These are phyloP conservation scores for Portunus trituberculatus DNA, from an alignment of 1,140 invertebrate genomes.

Conservation along the genomic window DNA sequence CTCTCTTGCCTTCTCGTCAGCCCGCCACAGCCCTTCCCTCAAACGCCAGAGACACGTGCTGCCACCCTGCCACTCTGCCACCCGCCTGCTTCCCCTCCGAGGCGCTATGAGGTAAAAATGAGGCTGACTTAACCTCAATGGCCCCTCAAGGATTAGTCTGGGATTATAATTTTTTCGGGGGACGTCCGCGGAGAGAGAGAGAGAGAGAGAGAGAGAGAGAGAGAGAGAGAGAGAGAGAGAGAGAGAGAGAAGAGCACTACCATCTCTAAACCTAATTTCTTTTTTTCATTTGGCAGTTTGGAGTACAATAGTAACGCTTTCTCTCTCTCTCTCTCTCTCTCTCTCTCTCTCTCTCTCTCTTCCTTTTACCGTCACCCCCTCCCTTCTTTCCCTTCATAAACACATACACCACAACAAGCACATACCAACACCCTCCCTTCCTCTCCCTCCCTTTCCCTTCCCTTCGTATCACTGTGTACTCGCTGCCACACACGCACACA, in stretches of 20 bases:
- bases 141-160: background rate
- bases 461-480: background rate
- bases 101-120: background rate
- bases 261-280: too few relatives aligned
- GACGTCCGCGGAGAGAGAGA: background rate
- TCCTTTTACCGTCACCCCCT: background rate
- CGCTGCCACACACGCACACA: too few relatives aligned
- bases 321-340: conserved; percentile 42
- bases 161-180: background rate
- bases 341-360: conserved; percentile 49
- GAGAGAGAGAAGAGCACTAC: conserved; percentile 7
- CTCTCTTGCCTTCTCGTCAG: too few relatives aligned
- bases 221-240: conserved; percentile 43
- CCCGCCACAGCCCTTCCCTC: background rate
- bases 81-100: background rate
- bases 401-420: too few relatives aligned
- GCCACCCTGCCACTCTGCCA: background rate
- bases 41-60: too few relatives aligned
- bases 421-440: background rate
- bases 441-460: background rate
- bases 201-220: conserved; percentile 7
- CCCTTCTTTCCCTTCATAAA: background rate
- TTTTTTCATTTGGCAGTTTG: too few relatives aligned
- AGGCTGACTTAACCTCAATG: background rate
- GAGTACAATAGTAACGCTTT: too few relatives aligned